Percentiles rank a stretch among this genome's conserved stretches.
phyloP scores from a whole-genome alignment of 2,888 invertebrate genomes.

The Litoditis marina region DNA sequence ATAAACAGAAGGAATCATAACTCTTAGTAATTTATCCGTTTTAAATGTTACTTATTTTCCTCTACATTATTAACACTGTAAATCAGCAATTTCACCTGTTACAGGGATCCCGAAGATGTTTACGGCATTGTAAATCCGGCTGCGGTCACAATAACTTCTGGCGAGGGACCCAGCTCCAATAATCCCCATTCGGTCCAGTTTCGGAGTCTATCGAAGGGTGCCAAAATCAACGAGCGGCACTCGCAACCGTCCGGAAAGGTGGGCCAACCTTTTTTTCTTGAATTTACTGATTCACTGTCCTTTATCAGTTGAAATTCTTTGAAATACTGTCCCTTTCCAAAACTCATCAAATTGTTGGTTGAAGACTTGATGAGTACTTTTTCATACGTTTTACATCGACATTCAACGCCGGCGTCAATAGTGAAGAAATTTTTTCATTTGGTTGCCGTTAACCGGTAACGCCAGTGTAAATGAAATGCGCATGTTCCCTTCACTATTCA shows the following conservation, averaged over 20 bases:
- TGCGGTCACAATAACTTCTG: constrained; percentile 4
- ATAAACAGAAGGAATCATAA: too few relatives aligned
- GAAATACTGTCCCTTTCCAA: not conserved
- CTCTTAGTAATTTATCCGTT: too few relatives aligned
- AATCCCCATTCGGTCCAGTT: constrained; percentile 15
- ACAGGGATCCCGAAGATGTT: constrained; percentile 16
- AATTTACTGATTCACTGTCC: not conserved
- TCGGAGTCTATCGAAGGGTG: constrained; percentile 14
- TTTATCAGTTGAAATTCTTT: not conserved
- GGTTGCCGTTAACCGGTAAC: too few relatives aligned
- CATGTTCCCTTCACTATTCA: too few relatives aligned
- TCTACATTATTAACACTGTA: too few relatives aligned
- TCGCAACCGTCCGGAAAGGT: constrained; percentile 26
- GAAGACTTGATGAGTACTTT: too few relatives aligned
- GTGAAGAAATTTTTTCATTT: too few relatives aligned
- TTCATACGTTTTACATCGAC: too few relatives aligned
- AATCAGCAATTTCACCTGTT: not conserved
- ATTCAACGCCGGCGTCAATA: too few relatives aligned
- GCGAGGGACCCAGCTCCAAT: not conserved
- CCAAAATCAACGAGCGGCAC: constrained; percentile 24
- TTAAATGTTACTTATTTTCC: too few relatives aligned
- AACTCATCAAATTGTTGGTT: too few relatives aligned
- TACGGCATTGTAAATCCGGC: constrained; percentile 18
- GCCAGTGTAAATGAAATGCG: too few relatives aligned
- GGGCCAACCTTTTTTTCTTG: not conserved